Evolutionary conservation across 2,797 vertebrate genomes (phyloP), one percentile per base, ranked within the genome.

Genomic region (Molossus alvarezi): DNA sequence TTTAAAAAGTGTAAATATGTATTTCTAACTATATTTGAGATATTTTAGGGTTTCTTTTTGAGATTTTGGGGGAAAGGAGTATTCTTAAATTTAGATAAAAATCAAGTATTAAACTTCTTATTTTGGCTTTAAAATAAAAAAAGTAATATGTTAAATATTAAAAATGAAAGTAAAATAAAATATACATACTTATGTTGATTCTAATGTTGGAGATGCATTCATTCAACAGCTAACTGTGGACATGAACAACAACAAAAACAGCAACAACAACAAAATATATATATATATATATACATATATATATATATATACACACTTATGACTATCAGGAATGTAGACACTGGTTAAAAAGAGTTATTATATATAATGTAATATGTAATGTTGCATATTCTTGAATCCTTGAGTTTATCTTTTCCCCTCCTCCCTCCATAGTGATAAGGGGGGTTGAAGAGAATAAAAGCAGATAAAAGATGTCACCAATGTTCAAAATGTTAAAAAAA

Each of bases 51-150:
- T 83, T 85, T 45, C 1, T 57, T 90, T 29, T 11, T 6, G 4
- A 23, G 27, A 69, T 60, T 5, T 8, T 51, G 41, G 41, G 41
- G 41, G 41, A 45, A 45, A 45, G 41, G 41, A 6, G 41, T 20
- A 17, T 51, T 48, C 23, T 83, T 88, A 57, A 89, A 57, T 91
- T 91, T 57, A 95, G 10, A 51, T 53, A 76, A 88, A 88, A 64
- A 77, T 79, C 3, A 15, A 77, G 7, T 27, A 13, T 55, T 83
- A 21, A 20, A 85, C 10, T 73, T 67, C 6, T 45, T 51, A 9
- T 45, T 87, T 57, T 62, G 13, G 6, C 55, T 64, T 85, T 14
- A 69, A 80, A 90, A 90, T 73, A 58, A 72, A 76, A 76, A 80
- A 81, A 25, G 1, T 11, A 69, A 86, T 4, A 2, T 2, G 48